phyloP scores from a whole-genome alignment of 2,797 vertebrate genomes.

The Acipenser transmontanus region DNA sequence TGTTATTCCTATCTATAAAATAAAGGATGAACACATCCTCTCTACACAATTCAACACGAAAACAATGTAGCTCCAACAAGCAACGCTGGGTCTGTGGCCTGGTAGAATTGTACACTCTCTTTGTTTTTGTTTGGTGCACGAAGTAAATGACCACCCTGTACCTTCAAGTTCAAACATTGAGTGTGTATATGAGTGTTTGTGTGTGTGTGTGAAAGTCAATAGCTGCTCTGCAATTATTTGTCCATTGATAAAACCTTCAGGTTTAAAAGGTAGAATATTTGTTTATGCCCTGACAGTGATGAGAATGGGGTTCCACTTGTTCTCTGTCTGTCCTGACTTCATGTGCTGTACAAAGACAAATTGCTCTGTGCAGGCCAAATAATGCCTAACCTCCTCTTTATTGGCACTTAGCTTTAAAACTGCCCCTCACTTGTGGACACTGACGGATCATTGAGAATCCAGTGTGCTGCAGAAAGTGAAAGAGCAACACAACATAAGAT shows the following conservation, averaged over 20 bases:
- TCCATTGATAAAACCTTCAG: constrained; percentile 65
- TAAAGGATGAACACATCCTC: neutral
- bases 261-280: constrained; percentile 53
- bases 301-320: constrained; percentile 31
- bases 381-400: constrained; percentile 64
- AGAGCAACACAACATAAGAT: constrained; percentile 21
- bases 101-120: neutral
- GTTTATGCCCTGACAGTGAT: constrained; percentile 36
- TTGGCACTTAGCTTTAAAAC: constrained; percentile 70
- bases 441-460: constrained; percentile 42
- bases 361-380: constrained; percentile 51
- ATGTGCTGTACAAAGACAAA: constrained; percentile 44
- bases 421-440: constrained; percentile 42
- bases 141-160: too few relatives aligned
- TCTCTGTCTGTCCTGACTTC: constrained; percentile 26
- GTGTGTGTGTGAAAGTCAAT: constrained; percentile 52
- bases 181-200: neutral
- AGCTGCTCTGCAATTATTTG: constrained; percentile 63
- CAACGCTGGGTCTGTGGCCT: neutral
- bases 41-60: neutral
- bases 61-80: neutral
- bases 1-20: neutral
- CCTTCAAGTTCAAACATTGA: too few relatives aligned
- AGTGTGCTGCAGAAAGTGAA: constrained; percentile 15
- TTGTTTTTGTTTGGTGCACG: neutral